These are phyloP conservation scores for Oreochromis niloticus DNA, from an alignment of 2,113 vertebrate genomes.

Conservation along the genomic window DNA sequence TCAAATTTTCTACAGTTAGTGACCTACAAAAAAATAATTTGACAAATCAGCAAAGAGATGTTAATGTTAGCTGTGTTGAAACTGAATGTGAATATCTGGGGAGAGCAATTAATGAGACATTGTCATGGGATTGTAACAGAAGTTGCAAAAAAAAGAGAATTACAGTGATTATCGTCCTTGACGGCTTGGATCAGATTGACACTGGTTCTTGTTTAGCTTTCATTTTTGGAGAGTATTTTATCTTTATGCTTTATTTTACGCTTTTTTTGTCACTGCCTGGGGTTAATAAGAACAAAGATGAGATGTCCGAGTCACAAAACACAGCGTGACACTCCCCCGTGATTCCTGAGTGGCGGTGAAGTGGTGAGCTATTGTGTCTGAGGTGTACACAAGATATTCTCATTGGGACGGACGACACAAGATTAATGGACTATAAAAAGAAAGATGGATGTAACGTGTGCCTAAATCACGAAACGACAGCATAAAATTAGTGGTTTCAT, in stretches of 20 bases:
- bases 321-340: rapidly evolving
- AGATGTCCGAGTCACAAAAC: neutral
- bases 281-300: neutral
- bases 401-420: neutral
- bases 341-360: neutral
- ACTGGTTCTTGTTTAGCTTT: neutral
- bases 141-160: neutral
- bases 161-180: neutral
- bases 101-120: neutral
- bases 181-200: neutral
- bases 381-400: neutral
- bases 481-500: neutral
- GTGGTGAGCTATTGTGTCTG: neutral
- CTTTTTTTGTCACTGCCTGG: neutral
- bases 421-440: neutral
- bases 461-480: neutral
- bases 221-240: neutral
- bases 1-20: neutral
- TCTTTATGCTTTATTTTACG: rapidly evolving
- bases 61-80: neutral
- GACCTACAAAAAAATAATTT: neutral
- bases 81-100: neutral
- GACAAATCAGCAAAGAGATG: neutral
- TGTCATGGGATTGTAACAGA: neutral
- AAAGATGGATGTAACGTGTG: neutral